Evolutionary conservation across 2,113 vertebrate species (phyloP).

Genomic region (Chascanopsetta lugubris): DNA sequence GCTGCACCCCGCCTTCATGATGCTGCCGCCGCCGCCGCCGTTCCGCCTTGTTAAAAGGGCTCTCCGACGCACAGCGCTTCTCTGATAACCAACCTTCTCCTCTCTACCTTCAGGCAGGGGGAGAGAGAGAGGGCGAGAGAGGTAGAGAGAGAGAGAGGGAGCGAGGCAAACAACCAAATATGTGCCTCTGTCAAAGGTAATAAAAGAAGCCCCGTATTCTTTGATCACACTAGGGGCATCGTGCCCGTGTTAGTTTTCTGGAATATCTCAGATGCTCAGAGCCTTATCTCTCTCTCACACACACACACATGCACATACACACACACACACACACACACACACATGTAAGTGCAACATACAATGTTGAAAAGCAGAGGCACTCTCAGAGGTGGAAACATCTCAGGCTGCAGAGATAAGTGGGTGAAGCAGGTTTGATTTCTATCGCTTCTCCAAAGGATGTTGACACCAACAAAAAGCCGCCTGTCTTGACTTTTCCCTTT

Average conservation of each 20-base stretch:
- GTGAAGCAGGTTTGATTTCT: slow-evolving; percentile 53
- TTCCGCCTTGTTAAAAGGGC: slow-evolving; percentile 64
- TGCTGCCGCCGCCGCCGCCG: slow-evolving; percentile 45
- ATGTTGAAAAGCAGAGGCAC: slow-evolving; percentile 25
- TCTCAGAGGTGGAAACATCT: slow-evolving; percentile 46
- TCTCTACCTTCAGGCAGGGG: slow-evolving; percentile 58
- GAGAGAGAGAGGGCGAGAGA: slow-evolving; percentile 30
- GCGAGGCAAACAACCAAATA: slow-evolving; percentile 70
- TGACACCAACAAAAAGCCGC: slow-evolving; percentile 58
- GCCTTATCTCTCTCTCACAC: slow-evolving; percentile 55
- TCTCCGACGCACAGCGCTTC: slow-evolving; percentile 46
- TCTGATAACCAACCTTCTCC: slow-evolving; percentile 61
- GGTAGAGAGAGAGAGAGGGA: slow-evolving; percentile 35
- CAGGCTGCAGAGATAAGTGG: slow-evolving; percentile 61
- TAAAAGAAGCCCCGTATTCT: slow-evolving; percentile 68
- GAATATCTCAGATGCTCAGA: slow-evolving; percentile 65
- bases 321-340: slow-evolving; percentile 36
- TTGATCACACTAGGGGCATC: slow-evolving; percentile 75
- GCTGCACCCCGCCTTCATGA: slow-evolving; percentile 37
- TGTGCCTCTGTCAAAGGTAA: slow-evolving; percentile 70
- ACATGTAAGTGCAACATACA: slow-evolving; percentile 54
- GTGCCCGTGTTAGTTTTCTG: slow-evolving; percentile 64
- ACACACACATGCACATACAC: slow-evolving; percentile 3
- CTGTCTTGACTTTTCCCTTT: slow-evolving; percentile 45
- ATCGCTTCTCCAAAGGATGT: slow-evolving; percentile 56